Percentiles rank a stretch among this genome's conserved stretches.
Evolutionary conservation across 2,797 vertebrate genomes (phyloP).

Genomic region (Eremophila alpestris): DNA sequence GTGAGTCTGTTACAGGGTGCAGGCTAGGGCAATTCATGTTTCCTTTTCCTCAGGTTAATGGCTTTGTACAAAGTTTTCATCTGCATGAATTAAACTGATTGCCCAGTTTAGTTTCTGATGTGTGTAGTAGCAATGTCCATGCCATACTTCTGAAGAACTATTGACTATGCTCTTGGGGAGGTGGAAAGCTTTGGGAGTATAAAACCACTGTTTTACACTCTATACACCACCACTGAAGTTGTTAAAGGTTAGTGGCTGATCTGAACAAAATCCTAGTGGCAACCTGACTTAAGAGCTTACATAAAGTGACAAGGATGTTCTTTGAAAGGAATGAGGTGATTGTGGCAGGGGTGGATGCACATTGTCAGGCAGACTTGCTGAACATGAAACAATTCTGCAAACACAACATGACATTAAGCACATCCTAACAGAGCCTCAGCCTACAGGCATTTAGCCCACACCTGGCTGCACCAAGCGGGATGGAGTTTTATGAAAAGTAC

Average conservation of each 20-base stretch:
- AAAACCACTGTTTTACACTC: background rate
- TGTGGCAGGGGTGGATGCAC: background rate
- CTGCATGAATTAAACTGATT: background rate
- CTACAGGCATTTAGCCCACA: background rate
- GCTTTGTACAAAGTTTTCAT: background rate
- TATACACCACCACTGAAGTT: background rate
- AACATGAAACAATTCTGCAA: background rate
- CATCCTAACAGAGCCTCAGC: background rate
- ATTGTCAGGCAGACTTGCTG: background rate
- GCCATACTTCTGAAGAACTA: background rate
- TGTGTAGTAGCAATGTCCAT: background rate
- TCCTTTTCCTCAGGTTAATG: background rate
- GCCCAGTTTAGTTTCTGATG: background rate
- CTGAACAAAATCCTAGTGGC: background rate
- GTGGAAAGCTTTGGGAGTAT: background rate
- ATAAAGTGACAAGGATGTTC: background rate
- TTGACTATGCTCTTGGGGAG: background rate
- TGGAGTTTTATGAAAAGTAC: background rate
- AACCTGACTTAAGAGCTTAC: background rate
- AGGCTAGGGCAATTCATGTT: background rate
- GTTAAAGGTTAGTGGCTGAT: background rate
- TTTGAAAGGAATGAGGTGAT: background rate
- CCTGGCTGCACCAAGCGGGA: background rate
- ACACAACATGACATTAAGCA: background rate
- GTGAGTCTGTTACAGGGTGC: background rate